Evolutionary conservation across 2,113 vertebrate genomes (phyloP).

Genomic region (Herpailurus yagouaroundi): DNA sequence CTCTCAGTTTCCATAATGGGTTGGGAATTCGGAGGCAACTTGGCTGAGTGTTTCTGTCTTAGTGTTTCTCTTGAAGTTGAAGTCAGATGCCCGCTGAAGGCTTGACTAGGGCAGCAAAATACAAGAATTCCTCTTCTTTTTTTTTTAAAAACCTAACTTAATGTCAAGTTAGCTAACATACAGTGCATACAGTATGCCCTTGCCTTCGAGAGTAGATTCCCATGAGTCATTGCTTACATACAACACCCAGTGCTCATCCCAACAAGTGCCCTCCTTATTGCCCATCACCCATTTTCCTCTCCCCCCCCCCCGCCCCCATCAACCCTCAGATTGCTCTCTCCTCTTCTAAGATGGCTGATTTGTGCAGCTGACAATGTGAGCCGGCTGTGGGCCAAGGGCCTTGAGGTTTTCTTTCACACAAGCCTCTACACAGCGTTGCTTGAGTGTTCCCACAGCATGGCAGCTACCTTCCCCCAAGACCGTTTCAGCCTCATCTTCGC

Average conservation of each 20-base stretch:
- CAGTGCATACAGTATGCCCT: no score
- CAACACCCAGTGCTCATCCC: no score
- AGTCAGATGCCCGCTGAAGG: background rate
- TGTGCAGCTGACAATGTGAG: background rate
- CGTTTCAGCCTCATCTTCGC: background rate
- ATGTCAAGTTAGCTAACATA: no score
- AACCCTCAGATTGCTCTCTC: no score
- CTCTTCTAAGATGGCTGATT: background rate
- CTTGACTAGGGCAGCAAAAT: background rate
- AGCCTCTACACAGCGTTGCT: background rate
- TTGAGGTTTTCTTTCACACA: background rate
- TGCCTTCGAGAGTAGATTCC: no score
- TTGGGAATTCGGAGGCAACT: background rate
- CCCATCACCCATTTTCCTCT: no score
- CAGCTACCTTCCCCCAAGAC: background rate
- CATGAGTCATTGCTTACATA: no score
- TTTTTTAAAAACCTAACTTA: no score
- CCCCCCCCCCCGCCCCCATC: no score
- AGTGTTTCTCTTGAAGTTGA: background rate
- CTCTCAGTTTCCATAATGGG: background rate
- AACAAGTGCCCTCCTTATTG: no score
- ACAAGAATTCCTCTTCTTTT: background rate
- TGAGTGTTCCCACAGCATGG: no score
- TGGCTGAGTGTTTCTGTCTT: background rate
- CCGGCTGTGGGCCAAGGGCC: background rate